Percentiles rank a stretch among this genome's conserved stretches.
These are phyloP conservation scores for Theocolax elegans DNA, from an alignment of 1,140 invertebrate genomes.

Conservation along the genomic window DNA sequence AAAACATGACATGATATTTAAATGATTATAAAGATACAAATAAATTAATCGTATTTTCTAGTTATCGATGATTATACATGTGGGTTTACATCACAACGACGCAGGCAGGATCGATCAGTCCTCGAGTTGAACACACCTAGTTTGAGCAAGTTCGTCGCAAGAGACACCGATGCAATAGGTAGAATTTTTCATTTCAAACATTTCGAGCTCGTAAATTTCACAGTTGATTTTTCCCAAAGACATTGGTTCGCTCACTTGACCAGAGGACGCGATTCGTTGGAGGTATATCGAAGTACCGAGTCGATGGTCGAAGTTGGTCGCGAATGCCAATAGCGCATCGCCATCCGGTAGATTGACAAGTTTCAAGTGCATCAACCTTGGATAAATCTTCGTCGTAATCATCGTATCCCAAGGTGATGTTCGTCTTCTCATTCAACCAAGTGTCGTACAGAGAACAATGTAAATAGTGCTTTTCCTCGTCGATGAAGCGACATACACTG, in stretches of 20 bases:
- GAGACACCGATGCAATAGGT: conserved; percentile 1
- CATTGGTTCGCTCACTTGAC: not conserved
- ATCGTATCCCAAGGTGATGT: not conserved
- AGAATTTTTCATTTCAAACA: not conserved
- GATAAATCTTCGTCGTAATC: not conserved
- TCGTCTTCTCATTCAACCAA: not conserved
- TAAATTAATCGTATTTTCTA: too few species aligned
- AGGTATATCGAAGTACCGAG: not conserved
- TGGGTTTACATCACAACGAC: too few species aligned
- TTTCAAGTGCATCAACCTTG: not conserved
- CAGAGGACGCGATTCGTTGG: not conserved
- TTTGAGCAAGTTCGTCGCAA: conserved; percentile 16
- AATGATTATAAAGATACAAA: too few species aligned
- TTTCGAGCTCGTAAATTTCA: conserved; percentile 4
- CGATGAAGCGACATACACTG: not conserved
- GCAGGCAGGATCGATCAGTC: too few species aligned
- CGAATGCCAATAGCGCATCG: not conserved
- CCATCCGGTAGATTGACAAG: not conserved
- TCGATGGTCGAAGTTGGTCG: not conserved
- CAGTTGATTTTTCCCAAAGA: conserved; percentile 4
- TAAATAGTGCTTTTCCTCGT: not conserved
- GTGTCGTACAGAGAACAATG: not conserved
- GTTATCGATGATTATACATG: too few species aligned
- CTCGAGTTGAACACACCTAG: conserved; percentile 12
- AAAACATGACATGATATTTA: too few species aligned